Base-by-base conservation (phyloP, 37 sponge, comb jelly and placozoan genomes). In the Ephydatia muelleri region DNA sequence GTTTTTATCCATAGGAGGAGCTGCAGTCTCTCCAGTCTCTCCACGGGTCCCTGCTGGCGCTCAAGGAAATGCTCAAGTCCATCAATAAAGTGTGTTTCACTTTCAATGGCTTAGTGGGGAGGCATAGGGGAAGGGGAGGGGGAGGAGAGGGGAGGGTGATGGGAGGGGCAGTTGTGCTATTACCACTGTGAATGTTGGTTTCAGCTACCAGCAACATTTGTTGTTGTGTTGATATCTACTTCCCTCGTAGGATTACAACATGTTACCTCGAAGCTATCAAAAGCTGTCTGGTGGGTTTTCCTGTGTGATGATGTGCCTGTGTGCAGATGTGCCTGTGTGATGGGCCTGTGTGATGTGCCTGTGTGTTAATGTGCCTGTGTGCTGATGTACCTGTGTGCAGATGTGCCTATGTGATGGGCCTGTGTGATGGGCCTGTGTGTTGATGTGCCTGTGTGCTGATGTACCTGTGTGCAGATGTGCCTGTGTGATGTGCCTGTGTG, bases 61-160 rank as follows among this genome's bases (percentile, higher is more conserved):
- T 80, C 22, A 80, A 80, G 80, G 80, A 80, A 35, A 80, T 80
- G 80, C 66, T 80, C 25, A 16, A 30, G 34, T 19, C 80, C 25
- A 67, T 80, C 22, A 65, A 80, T 57, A 65, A 80, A 68, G 80
- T 80, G 32, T 5, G 65, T 4, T 14, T 32, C 9, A 6, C 11
- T 70, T 35, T 11, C 38, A 75, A 35, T 72, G 14, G 26, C 30
- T 23, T 72, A 14, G 14, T 72, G 13, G 27, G 13, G 12, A 29
- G 73, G 26, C 26, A 65, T 65, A 21, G 21, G 66, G 66, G 19
- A 22, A 65, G 14, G 66, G 19, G 14, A 65, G 14, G 14, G 66
- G 14, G 14, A 65, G 69, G 28, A 68, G 69, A 68, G 28, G 2
- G n/a, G 69, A 68, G 28, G 28, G 11, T 68, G 69, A 68, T n/a